Evolutionary conservation across 2,888 invertebrate species (phyloP).

Genomic region (Caenorhabditis zanzibari): DNA sequence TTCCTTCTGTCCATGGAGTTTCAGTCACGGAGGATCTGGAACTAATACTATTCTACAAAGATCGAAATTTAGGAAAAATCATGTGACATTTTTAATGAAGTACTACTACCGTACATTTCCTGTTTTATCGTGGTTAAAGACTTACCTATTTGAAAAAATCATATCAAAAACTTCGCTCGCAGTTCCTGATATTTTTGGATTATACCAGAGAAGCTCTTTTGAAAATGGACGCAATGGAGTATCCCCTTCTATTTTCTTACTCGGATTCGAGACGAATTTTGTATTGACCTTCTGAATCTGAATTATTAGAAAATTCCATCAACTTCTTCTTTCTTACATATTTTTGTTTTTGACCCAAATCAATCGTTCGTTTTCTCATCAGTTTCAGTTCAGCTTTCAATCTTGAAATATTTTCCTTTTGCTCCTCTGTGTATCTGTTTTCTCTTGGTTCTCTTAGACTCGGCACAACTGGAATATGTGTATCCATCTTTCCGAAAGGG

Average conservation of each 20-base stretch:
- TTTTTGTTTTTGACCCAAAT: background rate
- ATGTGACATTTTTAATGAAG: background rate
- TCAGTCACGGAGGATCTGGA: background rate
- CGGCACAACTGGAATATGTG: too few species aligned
- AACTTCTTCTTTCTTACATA: background rate
- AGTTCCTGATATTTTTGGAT: background rate
- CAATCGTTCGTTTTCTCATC: background rate
- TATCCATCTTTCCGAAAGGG: background rate
- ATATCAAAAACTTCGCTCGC: constrained; percentile 10
- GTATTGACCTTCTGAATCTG: background rate
- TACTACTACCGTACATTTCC: too few species aligned
- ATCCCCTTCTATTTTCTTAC: background rate
- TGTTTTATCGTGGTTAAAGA: background rate
- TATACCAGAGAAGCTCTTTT: background rate
- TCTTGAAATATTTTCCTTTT: background rate
- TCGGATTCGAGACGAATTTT: background rate
- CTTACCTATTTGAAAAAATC: constrained; percentile 3
- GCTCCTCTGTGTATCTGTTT: background rate
- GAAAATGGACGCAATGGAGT: constrained; percentile 16
- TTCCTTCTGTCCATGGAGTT: background rate
- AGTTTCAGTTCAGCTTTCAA: background rate
- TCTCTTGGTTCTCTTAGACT: too few species aligned
- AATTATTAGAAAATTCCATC: background rate
- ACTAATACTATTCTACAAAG: too few species aligned
- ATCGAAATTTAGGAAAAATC: too few species aligned